Conservation (phyloP, 1,140 invertebrate genomes). For the Maniola jurtina region DNA sequence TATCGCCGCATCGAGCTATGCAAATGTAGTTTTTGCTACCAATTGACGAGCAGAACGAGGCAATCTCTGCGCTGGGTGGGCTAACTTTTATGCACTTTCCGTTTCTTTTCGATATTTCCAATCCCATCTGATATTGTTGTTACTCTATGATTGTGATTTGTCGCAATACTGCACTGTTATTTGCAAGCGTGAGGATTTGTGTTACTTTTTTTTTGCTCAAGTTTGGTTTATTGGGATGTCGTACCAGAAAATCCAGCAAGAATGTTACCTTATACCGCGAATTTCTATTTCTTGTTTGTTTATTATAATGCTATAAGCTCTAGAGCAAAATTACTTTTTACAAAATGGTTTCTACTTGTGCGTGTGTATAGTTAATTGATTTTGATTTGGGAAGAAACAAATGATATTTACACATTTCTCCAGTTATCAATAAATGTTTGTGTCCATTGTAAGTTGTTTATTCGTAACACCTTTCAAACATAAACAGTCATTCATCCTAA, state of each 20-base stretch:
- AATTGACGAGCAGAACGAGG: slow-evolving; percentile 61
- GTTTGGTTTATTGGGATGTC: no score
- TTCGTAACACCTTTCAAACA: slow-evolving; percentile 29
- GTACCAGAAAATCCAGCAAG: no score
- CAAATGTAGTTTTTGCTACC: slow-evolving; percentile 76
- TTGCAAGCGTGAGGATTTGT: no score
- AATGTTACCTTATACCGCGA: no score
- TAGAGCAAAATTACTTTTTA: no score
- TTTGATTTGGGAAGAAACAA: background rate
- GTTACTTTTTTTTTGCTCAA: no score
- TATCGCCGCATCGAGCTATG: slow-evolving; percentile 71
- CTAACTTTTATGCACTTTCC: slow-evolving; percentile 27
- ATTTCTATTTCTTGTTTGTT: no score
- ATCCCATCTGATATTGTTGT: background rate
- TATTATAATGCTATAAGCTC: no score
- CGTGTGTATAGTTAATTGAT: background rate
- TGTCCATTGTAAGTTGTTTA: slow-evolving; percentile 28
- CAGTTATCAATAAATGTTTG: slow-evolving; percentile 16
- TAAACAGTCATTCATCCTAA: slow-evolving; percentile 37
- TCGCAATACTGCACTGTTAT: background rate
- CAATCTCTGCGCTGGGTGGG: slow-evolving; percentile 60
- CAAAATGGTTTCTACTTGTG: no score
- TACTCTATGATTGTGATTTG: background rate
- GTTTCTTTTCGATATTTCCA: slow-evolving; percentile 7
- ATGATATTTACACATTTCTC: slow-evolving; percentile 7